These are phyloP conservation scores for Drosophila melanica DNA, from an alignment of 1,140 invertebrate species.

Conservation along the genomic window DNA sequence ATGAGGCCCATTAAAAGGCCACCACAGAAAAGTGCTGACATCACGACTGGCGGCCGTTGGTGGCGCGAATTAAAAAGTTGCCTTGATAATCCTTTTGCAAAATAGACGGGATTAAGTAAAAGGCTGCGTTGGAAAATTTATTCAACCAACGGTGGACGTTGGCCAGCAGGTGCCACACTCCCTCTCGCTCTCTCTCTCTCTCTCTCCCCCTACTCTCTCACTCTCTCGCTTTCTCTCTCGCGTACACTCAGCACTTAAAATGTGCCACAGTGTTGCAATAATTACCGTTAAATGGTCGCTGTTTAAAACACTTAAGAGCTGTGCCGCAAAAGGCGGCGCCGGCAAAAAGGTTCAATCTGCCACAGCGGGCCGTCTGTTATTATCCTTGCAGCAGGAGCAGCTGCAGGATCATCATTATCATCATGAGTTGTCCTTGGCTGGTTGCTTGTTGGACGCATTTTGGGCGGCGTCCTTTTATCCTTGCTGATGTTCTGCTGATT, in stretches of 20 bases:
- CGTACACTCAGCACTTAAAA: conserved; percentile 62
- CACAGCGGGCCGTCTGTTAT: conserved; percentile 65
- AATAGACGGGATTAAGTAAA: conserved; percentile 82
- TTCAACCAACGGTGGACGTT: conserved; percentile 61
- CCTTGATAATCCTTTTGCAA: conserved; percentile 81
- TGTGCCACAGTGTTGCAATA: conserved; percentile 82
- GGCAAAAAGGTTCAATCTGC: conserved; percentile 44
- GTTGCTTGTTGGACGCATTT: conserved; percentile 12
- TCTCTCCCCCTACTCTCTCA: too few species aligned
- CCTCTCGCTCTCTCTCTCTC: background rate
- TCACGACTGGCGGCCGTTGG: conserved; percentile 50
- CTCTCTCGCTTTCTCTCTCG: background rate
- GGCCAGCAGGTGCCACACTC: conserved; percentile 16
- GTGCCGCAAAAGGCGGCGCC: conserved; percentile 10
- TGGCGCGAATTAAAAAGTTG: conserved; percentile 77
- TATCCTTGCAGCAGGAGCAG: conserved; percentile 54
- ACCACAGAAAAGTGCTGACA: conserved; percentile 79
- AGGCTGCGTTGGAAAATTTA: conserved; percentile 77
- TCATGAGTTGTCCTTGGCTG: conserved; percentile 2
- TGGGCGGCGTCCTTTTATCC: conserved; percentile 3
- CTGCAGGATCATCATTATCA: conserved; percentile 6
- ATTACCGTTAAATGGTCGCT: conserved; percentile 79
- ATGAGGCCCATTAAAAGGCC: conserved; percentile 66
- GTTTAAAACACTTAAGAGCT: conserved; percentile 71
- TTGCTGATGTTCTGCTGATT: conserved; percentile 56